These are phyloP conservation scores for Centropus bengalensis DNA, from an alignment of 2,113 vertebrate genomes.

Conservation along the genomic window DNA sequence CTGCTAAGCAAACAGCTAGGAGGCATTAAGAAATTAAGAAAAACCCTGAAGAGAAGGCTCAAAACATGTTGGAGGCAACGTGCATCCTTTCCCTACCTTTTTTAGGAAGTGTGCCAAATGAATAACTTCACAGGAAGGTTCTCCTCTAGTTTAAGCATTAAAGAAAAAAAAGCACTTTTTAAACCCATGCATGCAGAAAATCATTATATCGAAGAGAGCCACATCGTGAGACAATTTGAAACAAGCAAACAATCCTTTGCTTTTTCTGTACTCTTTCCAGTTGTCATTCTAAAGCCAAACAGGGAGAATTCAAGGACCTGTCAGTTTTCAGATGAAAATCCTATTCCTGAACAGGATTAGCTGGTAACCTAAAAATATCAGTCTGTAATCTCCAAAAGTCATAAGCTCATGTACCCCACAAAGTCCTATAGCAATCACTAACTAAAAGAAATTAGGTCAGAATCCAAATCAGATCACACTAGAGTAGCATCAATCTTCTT, in stretches of 20 bases:
- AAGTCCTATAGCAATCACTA: constrained; percentile 25
- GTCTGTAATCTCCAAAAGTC: constrained; percentile 44
- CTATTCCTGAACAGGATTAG: constrained; percentile 38
- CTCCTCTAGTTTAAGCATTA: neutral
- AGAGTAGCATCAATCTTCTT: constrained; percentile 30
- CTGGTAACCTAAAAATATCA: constrained; percentile 44
- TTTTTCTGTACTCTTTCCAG: neutral
- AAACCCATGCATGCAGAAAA: neutral
- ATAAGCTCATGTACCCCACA: neutral
- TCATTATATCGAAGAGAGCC: neutral
- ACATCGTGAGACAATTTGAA: neutral
- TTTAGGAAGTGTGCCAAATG: neutral
- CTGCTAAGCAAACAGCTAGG: neutral
- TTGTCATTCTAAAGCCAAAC: neutral
- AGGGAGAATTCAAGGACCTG: neutral
- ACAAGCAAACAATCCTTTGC: neutral
- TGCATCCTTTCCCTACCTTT: neutral
- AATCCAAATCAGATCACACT: constrained; percentile 37
- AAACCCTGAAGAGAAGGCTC: neutral
- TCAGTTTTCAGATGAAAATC: constrained; percentile 33
- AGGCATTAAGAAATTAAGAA: neutral
- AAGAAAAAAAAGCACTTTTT: neutral
- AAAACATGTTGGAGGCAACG: neutral
- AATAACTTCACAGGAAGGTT: neutral
- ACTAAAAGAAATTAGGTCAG: constrained; percentile 50